Conservation (phyloP, 1,140 invertebrate genomes). For the Brachionus paranguensis region DNA sequence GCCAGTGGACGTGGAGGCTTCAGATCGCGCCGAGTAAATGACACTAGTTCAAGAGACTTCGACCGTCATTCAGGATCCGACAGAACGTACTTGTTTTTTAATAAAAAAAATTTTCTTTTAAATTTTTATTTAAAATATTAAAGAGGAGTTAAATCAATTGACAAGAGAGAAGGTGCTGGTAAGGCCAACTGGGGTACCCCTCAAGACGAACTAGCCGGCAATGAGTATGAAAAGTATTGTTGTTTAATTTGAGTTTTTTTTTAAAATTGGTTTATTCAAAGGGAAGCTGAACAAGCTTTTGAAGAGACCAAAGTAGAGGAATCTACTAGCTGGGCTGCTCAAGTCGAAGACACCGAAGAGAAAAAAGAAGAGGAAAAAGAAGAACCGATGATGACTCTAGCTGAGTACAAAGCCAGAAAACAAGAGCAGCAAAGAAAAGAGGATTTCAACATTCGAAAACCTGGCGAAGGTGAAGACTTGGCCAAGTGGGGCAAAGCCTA, state of each 20-base stretch:
- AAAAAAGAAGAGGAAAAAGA: conserved; percentile 19
- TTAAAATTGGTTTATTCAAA: neutral
- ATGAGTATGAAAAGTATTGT: neutral
- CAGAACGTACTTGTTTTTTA: neutral
- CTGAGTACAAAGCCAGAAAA: conserved; percentile 28
- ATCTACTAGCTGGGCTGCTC: neutral
- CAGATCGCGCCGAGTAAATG: neutral
- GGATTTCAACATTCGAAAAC: conserved; percentile 30
- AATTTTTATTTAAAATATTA: neutral
- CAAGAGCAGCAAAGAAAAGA: neutral
- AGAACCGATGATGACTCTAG: neutral
- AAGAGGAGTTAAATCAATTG: conserved; percentile 21
- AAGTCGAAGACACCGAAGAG: conserved; percentile 30
- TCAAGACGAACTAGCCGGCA: conserved; percentile 24
- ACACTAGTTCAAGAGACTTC: conserved; percentile 6
- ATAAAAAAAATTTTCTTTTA: neutral
- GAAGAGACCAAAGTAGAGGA: conserved; percentile 14
- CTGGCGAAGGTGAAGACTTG: conserved; percentile 24
- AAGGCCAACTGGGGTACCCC: conserved; percentile 39
- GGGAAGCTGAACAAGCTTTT: conserved; percentile 28
- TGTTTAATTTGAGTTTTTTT: neutral
- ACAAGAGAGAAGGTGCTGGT: conserved; percentile 35
- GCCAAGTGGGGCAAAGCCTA: conserved; percentile 31
- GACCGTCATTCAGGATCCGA: conserved; percentile 36
- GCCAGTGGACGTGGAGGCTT: neutral